Evolutionary conservation across 2,113 vertebrate genomes (phyloP), one percentile per base, ranked within the genome.

Genomic region (Scytalopus superciliaris): DNA sequence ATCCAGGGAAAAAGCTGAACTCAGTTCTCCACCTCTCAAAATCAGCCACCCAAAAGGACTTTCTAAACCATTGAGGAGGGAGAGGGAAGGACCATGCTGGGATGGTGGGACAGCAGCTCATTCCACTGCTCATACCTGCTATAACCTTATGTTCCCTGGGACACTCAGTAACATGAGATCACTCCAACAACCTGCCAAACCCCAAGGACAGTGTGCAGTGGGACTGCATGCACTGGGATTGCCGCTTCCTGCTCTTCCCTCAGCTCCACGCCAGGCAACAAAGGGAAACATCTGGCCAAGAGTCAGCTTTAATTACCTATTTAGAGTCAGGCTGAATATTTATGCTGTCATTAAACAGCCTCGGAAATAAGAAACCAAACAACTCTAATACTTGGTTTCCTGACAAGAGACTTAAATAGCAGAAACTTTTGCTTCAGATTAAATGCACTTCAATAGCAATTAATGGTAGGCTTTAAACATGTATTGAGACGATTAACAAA

Each of bases 241-340:
- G 37, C 37, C 0, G 9, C 68, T 87, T 66, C 73, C 82, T 63
- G 39, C 30, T 62, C 86, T 72, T 70, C 81, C 56, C 87, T 50
- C 56, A 3, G 14, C 82, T 49, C 93, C 87, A 27, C 0, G 2
- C 64, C 87, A 75, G 33, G 55, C 81, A 95, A 89, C 93, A 96
- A 95, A 96, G 69, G 82, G 56, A 60, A 97, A 94, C 95, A 97
- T 95, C 90, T 97, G 97, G 97, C 89, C 95, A 73, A 84, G 64
- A 76, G 79, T 63, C 30, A 0, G 82, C 89, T 89, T 93, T 96
- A 96, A 95, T 96, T 91, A 87, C 76, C 60, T 85, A 75, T 92
- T 97, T 87, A 89, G 89, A 95, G 91, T 30, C 89, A 70, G 90
- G 52, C 79, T 83, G 92, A 93, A 84, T 96, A 96, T 87, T 93